Percentiles rank a stretch among this genome's conserved stretches.
phyloP scores from a whole-genome alignment of 1,140 invertebrate genomes.

The Dinoponera quadriceps region DNA sequence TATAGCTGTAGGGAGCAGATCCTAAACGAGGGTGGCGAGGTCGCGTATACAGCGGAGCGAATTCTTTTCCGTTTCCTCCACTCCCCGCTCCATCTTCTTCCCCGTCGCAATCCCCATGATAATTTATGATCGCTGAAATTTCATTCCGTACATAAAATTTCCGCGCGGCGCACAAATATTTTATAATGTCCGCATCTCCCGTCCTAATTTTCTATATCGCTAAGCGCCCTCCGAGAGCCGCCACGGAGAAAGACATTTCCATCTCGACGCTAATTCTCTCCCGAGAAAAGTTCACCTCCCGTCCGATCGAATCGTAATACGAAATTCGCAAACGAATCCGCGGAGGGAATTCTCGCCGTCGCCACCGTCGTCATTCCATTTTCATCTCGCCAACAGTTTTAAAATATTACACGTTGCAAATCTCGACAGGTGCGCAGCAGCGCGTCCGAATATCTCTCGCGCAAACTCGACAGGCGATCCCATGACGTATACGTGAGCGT shows the following conservation, averaged over 20 bases:
- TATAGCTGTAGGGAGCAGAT: background rate
- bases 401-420: slow-evolving; percentile 7
- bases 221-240: background rate
- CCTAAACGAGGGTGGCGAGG: slow-evolving; percentile 33
- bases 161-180: slow-evolving; percentile 21
- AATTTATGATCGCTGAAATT: slow-evolving; percentile 33
- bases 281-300: background rate
- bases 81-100: too few relatives aligned
- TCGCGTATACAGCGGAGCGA: slow-evolving; percentile 1
- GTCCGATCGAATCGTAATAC: background rate
- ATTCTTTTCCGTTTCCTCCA: slow-evolving; percentile 7
- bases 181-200: background rate
- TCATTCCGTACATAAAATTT: slow-evolving; percentile 31
- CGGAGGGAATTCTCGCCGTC: background rate
- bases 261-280: slow-evolving; percentile 3
- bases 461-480: too few relatives aligned
- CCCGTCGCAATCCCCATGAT: slow-evolving; percentile 13
- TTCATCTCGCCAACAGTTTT: background rate
- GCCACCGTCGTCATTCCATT: background rate
- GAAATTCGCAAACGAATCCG: background rate
- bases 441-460: too few relatives aligned
- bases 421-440: background rate
- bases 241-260: background rate
- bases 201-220: slow-evolving; percentile 19
- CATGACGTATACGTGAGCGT: background rate